Conservation (phyloP, 2,888 invertebrate genomes). For the Nephrotoma flavescens region DNA sequence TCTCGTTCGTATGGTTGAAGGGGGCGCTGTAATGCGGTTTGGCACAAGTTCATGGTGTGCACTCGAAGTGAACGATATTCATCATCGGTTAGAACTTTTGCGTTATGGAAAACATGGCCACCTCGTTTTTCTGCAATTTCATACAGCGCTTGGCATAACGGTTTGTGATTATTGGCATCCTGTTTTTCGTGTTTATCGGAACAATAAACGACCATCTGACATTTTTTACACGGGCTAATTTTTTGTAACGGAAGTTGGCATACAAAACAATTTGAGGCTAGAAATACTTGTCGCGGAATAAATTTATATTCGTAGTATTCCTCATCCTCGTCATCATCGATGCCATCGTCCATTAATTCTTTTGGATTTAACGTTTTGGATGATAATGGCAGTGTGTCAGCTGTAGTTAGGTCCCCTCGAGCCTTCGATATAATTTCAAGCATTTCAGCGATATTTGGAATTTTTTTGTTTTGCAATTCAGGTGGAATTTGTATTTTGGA, state of each 20-base stretch:
- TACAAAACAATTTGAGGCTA: conserved; percentile 40
- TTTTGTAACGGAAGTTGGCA: conserved; percentile 13
- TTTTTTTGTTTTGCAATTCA: not conserved
- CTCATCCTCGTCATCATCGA: conserved; percentile 34
- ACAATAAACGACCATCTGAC: conserved; percentile 51
- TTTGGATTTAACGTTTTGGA: not conserved
- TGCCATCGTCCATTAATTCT: not conserved
- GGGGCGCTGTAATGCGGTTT: conserved; percentile 39
- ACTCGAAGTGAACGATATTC: conserved; percentile 47
- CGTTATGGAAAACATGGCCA: conserved; percentile 38
- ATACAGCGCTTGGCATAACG: conserved; percentile 43
- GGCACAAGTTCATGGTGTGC: conserved; percentile 43
- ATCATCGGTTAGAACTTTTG: conserved; percentile 37
- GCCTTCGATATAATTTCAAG: not conserved
- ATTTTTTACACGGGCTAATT: conserved; percentile 31
- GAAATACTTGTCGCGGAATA: conserved; percentile 47
- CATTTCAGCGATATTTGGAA: not conserved
- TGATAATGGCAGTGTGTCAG: not conserved
- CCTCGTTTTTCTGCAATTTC: conserved; percentile 41
- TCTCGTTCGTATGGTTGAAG: conserved; percentile 53
- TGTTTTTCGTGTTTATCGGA: conserved; percentile 41
- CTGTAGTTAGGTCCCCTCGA: not conserved
- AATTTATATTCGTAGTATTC: conserved; percentile 48
- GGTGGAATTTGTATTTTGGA: not conserved
- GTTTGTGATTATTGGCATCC: conserved; percentile 41